Conservation (phyloP, 37 sponge, comb jelly and placozoan species). For the Aplysina aerophoba region DNA sequence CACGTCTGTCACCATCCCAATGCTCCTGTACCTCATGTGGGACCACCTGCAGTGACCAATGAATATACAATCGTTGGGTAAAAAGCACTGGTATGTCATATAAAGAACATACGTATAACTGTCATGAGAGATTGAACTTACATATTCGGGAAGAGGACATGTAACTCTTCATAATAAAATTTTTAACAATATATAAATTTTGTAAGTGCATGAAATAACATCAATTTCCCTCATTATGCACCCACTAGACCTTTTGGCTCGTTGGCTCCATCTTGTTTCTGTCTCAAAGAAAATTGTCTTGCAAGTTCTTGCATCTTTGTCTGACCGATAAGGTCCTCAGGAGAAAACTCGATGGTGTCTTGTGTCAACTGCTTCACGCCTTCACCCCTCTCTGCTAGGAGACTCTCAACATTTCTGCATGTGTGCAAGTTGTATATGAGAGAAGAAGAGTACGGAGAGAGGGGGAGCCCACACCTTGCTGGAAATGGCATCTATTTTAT, state of each 20-base stretch:
- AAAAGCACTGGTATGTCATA: background rate
- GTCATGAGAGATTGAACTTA: too few species aligned
- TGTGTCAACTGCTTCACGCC: conserved; percentile 32
- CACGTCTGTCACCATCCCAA: conserved; percentile 50
- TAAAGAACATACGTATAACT: too few species aligned
- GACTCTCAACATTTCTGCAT: conserved; percentile 68
- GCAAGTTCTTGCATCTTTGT: conserved; percentile 9
- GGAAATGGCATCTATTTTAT: too few species aligned
- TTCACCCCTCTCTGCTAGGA: conserved; percentile 71
- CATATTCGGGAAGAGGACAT: too few species aligned
- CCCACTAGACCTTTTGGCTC: background rate
- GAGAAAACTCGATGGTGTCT: conserved; percentile 48
- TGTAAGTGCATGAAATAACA: too few species aligned
- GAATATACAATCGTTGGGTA: background rate
- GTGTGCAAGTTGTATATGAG: too few species aligned
- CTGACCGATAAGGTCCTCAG: conserved; percentile 41
- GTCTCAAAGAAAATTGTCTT: too few species aligned
- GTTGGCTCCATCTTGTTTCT: background rate
- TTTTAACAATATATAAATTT: too few species aligned
- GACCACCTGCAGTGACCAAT: background rate
- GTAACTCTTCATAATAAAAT: too few species aligned
- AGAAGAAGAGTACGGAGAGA: too few species aligned
- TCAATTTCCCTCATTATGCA: background rate
- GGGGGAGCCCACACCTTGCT: too few species aligned
- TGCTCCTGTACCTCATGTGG: background rate